Percentiles rank a stretch among this genome's conserved stretches.
These are phyloP conservation scores for Lasioglossum malachurum DNA, from an alignment of 2,888 invertebrate genomes.

Conservation along the genomic window DNA sequence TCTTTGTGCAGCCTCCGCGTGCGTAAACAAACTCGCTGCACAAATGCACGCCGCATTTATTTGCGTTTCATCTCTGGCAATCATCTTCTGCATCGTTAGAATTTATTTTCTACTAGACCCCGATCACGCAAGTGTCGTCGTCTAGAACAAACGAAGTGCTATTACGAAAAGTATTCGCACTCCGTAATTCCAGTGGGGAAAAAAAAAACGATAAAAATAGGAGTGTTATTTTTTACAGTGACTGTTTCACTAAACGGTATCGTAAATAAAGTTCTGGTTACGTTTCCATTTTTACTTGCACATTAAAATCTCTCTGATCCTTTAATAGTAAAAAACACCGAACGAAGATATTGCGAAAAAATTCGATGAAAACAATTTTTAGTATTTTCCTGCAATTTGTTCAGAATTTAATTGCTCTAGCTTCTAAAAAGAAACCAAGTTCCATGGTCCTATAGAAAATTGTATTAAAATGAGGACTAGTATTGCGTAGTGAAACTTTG, in stretches of 20 bases:
- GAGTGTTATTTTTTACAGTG: not conserved
- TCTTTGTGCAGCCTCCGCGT: conserved; percentile 38
- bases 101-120: conserved; percentile 29
- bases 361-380: too few species aligned
- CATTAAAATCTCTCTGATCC: not conserved
- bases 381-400: not conserved
- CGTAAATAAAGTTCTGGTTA: not conserved
- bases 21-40: conserved; percentile 37
- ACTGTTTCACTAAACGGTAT: not conserved
- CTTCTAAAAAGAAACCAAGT: not conserved
- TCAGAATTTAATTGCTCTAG: not conserved
- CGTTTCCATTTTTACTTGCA: not conserved
- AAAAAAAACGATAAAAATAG: not conserved
- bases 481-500: not conserved
- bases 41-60: conserved; percentile 42
- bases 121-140: not conserved
- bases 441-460: too few species aligned
- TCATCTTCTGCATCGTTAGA: not conserved
- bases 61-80: conserved; percentile 43
- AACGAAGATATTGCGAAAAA: too few species aligned
- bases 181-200: not conserved
- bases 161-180: not conserved
- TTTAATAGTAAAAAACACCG: not conserved
- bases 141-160: not conserved
- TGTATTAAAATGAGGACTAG: not conserved